Percentiles rank a stretch among this genome's conserved stretches.
Conservation (phyloP, 2,888 invertebrate genomes). For the Alviniconcha strummeri region DNA sequence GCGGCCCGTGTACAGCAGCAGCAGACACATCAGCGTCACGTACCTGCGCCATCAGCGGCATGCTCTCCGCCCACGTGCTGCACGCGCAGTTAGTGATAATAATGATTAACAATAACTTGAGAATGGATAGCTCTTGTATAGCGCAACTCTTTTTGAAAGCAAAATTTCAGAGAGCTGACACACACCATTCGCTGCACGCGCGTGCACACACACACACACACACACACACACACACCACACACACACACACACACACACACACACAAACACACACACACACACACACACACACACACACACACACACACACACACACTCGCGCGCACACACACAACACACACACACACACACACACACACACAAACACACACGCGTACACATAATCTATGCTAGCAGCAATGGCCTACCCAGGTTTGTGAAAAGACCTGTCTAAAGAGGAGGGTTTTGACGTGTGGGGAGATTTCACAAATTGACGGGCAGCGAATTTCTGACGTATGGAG, state of each 20-base stretch:
- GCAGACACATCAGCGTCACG: slow-evolving; percentile 29
- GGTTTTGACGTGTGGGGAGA: too few species aligned
- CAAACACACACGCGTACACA: background rate
- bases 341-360: background rate
- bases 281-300: background rate
- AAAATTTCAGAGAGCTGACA: background rate
- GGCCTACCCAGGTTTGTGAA: too few species aligned
- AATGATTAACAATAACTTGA: too few species aligned
- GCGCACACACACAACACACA: background rate
- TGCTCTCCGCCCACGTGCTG: slow-evolving; percentile 34
- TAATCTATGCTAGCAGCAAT: too few species aligned
- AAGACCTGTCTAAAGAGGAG: too few species aligned
- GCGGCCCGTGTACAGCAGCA: slow-evolving; percentile 27
- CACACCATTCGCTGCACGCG: background rate
- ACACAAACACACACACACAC: background rate
- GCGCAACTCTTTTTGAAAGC: background rate
- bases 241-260: slow-evolving; percentile 1
- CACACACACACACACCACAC: background rate
- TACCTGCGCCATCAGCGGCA: slow-evolving; percentile 34
- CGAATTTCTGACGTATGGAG: too few species aligned
- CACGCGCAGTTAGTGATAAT: background rate
- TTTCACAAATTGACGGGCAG: too few species aligned
- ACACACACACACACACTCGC: background rate
- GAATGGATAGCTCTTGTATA: too few species aligned
- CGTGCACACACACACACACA: too few species aligned